These are phyloP conservation scores for Bufo gargarizans DNA, from an alignment of 2,113 vertebrate species.

Conservation along the genomic window DNA sequence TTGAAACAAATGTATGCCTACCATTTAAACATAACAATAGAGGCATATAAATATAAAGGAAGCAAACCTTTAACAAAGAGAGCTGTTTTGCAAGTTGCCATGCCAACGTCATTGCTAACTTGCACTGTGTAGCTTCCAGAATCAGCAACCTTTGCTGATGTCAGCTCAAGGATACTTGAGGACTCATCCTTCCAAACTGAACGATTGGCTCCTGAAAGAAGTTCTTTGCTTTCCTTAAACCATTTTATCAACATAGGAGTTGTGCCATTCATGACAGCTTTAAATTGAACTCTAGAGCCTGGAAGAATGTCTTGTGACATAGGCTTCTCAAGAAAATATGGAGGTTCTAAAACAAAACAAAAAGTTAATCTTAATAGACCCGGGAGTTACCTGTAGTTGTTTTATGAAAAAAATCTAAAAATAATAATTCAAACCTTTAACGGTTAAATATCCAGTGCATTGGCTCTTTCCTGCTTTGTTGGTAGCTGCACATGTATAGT, in stretches of 20 bases:
- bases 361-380: conserved; percentile 46
- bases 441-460: conserved; percentile 86
- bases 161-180: conserved; percentile 87
- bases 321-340: conserved; percentile 89
- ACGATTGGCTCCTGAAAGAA: conserved; percentile 82
- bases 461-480: conserved; percentile 92
- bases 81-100: conserved; percentile 80
- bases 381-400: neutral
- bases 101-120: conserved; percentile 93
- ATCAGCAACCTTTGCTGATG: conserved; percentile 86
- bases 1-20: conserved; percentile 20
- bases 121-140: conserved; percentile 92
- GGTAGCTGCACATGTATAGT: conserved; percentile 89
- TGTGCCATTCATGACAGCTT: conserved; percentile 85
- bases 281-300: conserved; percentile 87
- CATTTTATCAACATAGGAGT: conserved; percentile 90
- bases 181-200: conserved; percentile 87
- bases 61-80: conserved; percentile 96
- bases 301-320: conserved; percentile 89
- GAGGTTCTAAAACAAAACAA: conserved; percentile 80
- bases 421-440: conserved; percentile 86
- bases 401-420: conserved; percentile 28
- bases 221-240: conserved; percentile 93
- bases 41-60: conserved; percentile 26
- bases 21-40: conserved; percentile 25